A percentile compares a stretch with the other conserved stretches of the same genome.
phyloP scores from a whole-genome alignment of 2,888 invertebrate species.

The Isotomurus palustris region DNA sequence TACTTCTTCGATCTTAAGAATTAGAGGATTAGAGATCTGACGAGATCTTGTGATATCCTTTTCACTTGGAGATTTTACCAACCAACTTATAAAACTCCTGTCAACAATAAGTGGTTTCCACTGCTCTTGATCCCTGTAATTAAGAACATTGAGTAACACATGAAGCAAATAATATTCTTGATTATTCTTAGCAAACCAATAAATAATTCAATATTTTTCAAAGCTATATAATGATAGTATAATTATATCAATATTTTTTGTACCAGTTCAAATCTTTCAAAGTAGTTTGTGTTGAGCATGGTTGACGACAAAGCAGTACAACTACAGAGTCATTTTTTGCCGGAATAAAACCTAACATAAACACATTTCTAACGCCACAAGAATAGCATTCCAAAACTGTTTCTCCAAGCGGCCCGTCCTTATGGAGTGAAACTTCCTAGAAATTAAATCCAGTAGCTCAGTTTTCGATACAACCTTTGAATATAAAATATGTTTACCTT shows the following conservation, averaged over 20 bases:
- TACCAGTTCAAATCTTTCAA: conserved; percentile 97
- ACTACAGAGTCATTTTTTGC: conserved; percentile 98
- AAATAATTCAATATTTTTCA: background rate
- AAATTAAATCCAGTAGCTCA: conserved; percentile 28
- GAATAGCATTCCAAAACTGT: conserved; percentile 98
- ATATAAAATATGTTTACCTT: conserved; percentile 55
- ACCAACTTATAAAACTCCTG: conserved; percentile 92
- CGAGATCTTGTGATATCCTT: conserved; percentile 92
- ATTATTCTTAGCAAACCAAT: no score
- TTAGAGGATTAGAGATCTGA: conserved; percentile 95
- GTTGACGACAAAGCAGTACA: conserved; percentile 92
- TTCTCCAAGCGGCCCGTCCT: conserved; percentile 95
- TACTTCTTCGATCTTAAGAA: conserved; percentile 93
- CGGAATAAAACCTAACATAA: conserved; percentile 97
- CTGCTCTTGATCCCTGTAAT: conserved; percentile 80
- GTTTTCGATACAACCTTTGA: background rate
- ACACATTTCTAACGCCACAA: conserved; percentile 96
- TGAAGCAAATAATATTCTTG: background rate
- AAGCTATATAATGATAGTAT: background rate
- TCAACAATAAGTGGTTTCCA: conserved; percentile 98
- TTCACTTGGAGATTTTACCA: conserved; percentile 95
- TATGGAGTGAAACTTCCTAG: conserved; percentile 88
- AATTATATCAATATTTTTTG: conserved; percentile 43
- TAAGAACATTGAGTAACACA: conserved; percentile 8
- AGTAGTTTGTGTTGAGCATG: conserved; percentile 95